Evolutionary conservation across 2,113 vertebrate species (phyloP).

Genomic region (Trichomycterus rosablanca): DNA sequence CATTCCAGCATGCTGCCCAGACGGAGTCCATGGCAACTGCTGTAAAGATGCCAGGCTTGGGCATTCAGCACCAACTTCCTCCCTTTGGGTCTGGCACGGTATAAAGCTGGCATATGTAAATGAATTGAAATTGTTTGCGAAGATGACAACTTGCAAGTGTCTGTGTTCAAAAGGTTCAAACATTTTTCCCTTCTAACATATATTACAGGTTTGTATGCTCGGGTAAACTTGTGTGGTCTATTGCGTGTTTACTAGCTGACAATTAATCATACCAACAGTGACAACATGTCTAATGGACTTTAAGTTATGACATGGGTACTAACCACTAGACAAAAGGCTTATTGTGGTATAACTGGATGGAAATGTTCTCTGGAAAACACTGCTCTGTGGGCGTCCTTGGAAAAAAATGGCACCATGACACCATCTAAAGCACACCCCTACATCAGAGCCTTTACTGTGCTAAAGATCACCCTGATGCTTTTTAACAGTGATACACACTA

Average conservation of each 20-base stretch:
- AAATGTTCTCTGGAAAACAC: no score
- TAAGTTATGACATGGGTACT: not conserved
- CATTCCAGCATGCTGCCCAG: slow-evolving; percentile 60
- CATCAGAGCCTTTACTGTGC: slow-evolving; percentile 52
- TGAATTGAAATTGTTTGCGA: slow-evolving; percentile 3
- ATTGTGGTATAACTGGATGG: slow-evolving; percentile 53
- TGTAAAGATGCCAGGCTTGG: slow-evolving; percentile 67
- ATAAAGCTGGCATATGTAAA: slow-evolving; percentile 28
- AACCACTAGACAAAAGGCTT: slow-evolving; percentile 46
- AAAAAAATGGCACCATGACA: slow-evolving; percentile 57
- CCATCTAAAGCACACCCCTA: slow-evolving; percentile 53
- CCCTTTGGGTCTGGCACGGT: slow-evolving; percentile 9
- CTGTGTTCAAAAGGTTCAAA: not conserved
- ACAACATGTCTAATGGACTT: not conserved
- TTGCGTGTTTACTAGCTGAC: not conserved
- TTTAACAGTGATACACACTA: slow-evolving; percentile 7
- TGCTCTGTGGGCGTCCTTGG: slow-evolving; percentile 53
- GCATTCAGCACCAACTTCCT: slow-evolving; percentile 63
- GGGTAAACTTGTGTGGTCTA: not conserved
- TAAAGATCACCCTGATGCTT: slow-evolving; percentile 19
- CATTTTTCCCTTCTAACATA: not conserved
- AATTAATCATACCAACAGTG: not conserved
- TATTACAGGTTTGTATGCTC: slow-evolving; percentile 4
- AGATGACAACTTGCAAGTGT: slow-evolving; percentile 21
- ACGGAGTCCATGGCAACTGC: slow-evolving; percentile 74